phyloP scores from a whole-genome alignment of 1,140 invertebrate genomes.

The Pemphigus obesinymphae region DNA sequence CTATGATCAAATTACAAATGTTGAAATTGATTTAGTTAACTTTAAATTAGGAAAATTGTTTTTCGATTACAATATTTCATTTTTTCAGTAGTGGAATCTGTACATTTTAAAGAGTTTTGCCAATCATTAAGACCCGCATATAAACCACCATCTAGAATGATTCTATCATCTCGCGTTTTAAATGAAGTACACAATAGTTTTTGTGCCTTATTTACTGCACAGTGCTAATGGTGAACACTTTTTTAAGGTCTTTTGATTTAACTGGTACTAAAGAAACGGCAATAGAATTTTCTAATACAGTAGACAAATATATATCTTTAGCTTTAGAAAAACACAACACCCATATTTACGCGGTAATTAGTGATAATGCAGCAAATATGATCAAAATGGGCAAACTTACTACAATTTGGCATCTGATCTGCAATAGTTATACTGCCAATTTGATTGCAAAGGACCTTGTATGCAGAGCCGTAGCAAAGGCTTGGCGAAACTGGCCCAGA shows the following conservation, averaged over 20 bases:
- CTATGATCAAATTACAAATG: background rate
- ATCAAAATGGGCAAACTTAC: conserved; percentile 9
- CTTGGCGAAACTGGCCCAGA: no score
- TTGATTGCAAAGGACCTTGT: conserved; percentile 18
- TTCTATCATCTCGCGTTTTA: background rate
- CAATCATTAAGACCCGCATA: background rate
- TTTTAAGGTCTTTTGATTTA: conserved; percentile 7
- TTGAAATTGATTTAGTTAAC: background rate
- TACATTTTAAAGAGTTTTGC: background rate
- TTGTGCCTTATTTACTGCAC: background rate
- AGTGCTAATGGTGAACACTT: background rate
- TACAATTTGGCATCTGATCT: conserved; percentile 6
- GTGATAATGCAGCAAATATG: conserved; percentile 13
- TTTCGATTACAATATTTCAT: background rate
- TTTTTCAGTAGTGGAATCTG: background rate
- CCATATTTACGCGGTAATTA: background rate
- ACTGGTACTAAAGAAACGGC: background rate
- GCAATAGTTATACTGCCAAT: conserved; percentile 12
- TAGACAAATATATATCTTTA: no score
- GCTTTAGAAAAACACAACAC: conserved; percentile 10
- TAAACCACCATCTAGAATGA: no score
- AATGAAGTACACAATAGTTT: conserved; percentile 2
- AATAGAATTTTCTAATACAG: background rate
- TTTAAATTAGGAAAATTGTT: background rate
- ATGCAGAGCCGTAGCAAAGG: no score